These are phyloP conservation scores for Amyelois transitella DNA, from an alignment of 1,140 invertebrate genomes.

Conservation along the genomic window DNA sequence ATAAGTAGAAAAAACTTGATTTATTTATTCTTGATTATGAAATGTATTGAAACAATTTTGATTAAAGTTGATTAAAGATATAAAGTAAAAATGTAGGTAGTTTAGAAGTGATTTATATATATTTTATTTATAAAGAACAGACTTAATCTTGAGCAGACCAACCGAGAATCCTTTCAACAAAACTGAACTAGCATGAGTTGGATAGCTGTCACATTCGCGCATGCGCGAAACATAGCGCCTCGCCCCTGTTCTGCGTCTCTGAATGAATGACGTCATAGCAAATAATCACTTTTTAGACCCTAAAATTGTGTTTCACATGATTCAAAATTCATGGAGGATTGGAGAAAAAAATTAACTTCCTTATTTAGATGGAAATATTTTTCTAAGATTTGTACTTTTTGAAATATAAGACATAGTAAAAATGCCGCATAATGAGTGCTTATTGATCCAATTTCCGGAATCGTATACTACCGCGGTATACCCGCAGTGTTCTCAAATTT, in stretches of 20 bases:
- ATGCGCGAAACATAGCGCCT: conserved; percentile 7
- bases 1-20: no score
- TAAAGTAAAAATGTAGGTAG: no score
- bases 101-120: no score
- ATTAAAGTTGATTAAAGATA: no score
- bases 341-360: not conserved
- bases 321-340: not conserved
- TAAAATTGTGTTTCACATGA: not conserved
- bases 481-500: not conserved
- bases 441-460: not conserved
- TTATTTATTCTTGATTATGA: no score
- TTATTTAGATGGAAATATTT: not conserved
- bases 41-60: no score
- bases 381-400: not conserved
- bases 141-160: not conserved
- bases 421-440: not conserved
- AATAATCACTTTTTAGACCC: not conserved
- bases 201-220: not conserved
- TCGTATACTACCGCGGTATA: not conserved
- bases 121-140: not conserved
- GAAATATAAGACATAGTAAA: not conserved
- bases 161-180: not conserved
- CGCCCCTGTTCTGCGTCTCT: conserved; percentile 19
- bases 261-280: conserved; percentile 25
- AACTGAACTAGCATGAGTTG: not conserved